Conservation (phyloP, 1,140 invertebrate species). For the Caenorhabditis tropicalis region DNA sequence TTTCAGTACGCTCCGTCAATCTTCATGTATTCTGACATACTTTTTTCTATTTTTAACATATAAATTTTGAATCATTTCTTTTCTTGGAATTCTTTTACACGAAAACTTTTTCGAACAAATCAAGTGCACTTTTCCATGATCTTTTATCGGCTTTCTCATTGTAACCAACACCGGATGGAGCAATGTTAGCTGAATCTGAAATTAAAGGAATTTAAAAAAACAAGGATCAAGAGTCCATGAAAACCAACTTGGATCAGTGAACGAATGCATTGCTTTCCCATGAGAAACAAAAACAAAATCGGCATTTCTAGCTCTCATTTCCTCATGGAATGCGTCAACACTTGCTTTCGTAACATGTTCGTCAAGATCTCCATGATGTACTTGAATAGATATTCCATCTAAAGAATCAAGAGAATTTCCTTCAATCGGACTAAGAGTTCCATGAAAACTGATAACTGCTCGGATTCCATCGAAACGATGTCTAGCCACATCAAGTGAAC, state of each 20-base stretch:
- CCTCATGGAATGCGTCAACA: conserved; percentile 58
- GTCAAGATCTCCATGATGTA: conserved; percentile 67
- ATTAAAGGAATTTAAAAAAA: background rate
- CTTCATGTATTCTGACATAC: background rate
- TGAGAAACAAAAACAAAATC: conserved; percentile 64
- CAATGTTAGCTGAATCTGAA: background rate
- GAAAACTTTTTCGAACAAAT: conserved; percentile 15
- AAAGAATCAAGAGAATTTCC: conserved; percentile 52
- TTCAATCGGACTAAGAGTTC: conserved; percentile 59
- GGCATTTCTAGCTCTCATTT: conserved; percentile 62
- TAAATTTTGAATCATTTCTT: background rate
- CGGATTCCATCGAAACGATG: conserved; percentile 52
- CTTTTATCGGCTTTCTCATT: conserved; percentile 8
- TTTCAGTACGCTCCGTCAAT: conserved; percentile 12
- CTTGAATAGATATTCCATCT: conserved; percentile 49
- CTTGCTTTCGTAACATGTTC: conserved; percentile 45
- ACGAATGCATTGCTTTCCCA: conserved; percentile 62
- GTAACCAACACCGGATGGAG: conserved; percentile 36
- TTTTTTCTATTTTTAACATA: background rate
- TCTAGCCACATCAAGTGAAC: conserved; percentile 63
- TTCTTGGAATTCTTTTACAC: background rate
- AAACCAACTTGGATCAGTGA: conserved; percentile 56
- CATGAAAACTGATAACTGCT: conserved; percentile 67
- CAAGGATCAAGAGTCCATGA: background rate
- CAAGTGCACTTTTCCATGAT: conserved; percentile 15